Evolutionary conservation across 2,113 vertebrate species (phyloP).

Genomic region (Neoarius graeffei): DNA sequence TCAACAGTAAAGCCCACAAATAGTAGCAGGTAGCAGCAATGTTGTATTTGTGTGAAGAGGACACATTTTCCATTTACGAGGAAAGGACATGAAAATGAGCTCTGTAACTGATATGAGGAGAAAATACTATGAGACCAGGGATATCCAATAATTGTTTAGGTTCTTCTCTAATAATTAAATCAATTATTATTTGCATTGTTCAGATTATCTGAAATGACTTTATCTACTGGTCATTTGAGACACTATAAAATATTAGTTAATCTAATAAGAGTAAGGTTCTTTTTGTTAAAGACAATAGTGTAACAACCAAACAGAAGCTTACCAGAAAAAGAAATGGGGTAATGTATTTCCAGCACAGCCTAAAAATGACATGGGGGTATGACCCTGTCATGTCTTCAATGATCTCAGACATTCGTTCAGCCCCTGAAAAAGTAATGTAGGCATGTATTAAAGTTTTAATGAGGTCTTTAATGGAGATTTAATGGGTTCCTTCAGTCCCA

Average conservation of each 20-base stretch:
- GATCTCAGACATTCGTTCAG: conserved; percentile 59
- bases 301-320: conserved; percentile 40
- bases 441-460: not conserved
- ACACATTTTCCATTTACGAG: not conserved
- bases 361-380: conserved; percentile 60
- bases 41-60: not conserved
- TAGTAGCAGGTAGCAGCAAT: not conserved
- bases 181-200: no score
- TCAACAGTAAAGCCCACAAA: not conserved
- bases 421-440: conserved; percentile 54
- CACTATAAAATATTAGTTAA: not conserved
- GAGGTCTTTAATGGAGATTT: not conserved
- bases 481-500: not conserved
- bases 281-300: not conserved
- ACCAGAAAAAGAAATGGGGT: conserved; percentile 72
- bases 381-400: conserved; percentile 73
- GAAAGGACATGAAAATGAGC: not conserved
- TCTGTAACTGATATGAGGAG: no score
- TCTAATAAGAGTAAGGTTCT: not conserved
- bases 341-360: conserved; percentile 73
- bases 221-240: not conserved
- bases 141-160: no score
- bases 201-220: not conserved
- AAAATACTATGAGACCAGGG: no score
- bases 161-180: no score